Base-by-base conservation (phyloP, 2,113 vertebrate species). In the Microtus ochrogaster region DNA sequence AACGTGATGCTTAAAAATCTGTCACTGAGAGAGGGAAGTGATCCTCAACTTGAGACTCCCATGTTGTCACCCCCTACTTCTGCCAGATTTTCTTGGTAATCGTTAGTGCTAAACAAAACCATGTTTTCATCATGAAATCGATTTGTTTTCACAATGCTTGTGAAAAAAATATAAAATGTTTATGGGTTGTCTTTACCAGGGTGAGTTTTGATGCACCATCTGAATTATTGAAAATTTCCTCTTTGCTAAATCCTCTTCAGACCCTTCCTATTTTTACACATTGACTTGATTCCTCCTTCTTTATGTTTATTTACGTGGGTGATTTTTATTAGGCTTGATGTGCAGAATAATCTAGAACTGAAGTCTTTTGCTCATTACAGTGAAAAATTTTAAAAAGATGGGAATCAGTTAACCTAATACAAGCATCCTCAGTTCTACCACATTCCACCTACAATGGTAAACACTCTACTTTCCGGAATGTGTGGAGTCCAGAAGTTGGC, bases 391-490 rank as follows among this genome's bases (percentile, higher is more conserved):
- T 84, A 49, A 92, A 78, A 61, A 95, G 28, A 89, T 44, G 39
- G 10, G 33, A 95, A 39, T 61, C 21, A 44, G 72, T n/a, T 89
- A 82, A 33, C 9, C 36, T 77, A 86, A 55, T 44, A 30, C 41
- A 83, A 93, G 87, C 16, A 65, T 93, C 81, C 58, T 84, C 88
- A 92, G 88, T 77, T 24, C 55, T 85, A 61, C 83, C 41, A 72
- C 33, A 70, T 94, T 91, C 89, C 74, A 28, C 28, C 70, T 86
- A 83, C 76, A 47, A 33, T 36, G 36, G 81, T 39, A 63, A n/a
- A 16, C 26, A 13, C 14, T 63, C 36, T 10, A 17, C 55, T 63
- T 63, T 41, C 7, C 0, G 16, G 22, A 41, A 63, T 28, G 55
- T 82, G 3, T 39, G n/a, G 24, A 28, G 9, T 88, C 24, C 22